These are phyloP conservation scores for Mythimna vitellina DNA, from an alignment of 2,888 invertebrate species.

Conservation along the genomic window DNA sequence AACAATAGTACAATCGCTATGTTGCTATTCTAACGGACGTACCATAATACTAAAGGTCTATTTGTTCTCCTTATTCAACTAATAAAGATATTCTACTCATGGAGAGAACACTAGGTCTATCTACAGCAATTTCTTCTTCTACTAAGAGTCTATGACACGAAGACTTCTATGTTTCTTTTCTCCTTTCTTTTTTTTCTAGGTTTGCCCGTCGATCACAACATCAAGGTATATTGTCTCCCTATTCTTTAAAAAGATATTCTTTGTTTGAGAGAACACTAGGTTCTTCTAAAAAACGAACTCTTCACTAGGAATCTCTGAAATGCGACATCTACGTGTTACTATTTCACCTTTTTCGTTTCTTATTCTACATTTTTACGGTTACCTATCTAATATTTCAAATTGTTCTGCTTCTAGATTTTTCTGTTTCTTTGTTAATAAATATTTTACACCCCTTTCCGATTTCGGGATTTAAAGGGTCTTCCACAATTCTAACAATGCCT, in stretches of 20 bases:
- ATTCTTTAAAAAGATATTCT: not conserved
- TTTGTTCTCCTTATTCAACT: not conserved
- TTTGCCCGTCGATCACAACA: no score
- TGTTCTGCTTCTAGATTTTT: not conserved
- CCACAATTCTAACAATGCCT: not conserved
- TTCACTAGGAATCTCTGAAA: not conserved
- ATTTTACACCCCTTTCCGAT: no score
- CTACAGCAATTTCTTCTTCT: not conserved
- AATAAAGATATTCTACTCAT: not conserved
- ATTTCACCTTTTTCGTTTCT: no score
- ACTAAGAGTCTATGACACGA: not conserved
- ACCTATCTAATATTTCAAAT: not conserved
- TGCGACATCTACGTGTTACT: not conserved
- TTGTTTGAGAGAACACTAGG: no score
- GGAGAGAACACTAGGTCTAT: not conserved
- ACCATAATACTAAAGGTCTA: not conserved
- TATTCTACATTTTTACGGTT: not conserved
- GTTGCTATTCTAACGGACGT: not conserved
- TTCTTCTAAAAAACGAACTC: no score
- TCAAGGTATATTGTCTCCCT: no score
- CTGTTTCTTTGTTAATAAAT: not conserved
- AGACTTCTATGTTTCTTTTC: not conserved
- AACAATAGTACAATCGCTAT: conserved; percentile 17
- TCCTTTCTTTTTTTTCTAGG: no score
- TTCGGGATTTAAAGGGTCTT: not conserved